These are phyloP conservation scores for Drosophila fuyamai DNA, from an alignment of 1,140 invertebrate genomes.

Conservation along the genomic window DNA sequence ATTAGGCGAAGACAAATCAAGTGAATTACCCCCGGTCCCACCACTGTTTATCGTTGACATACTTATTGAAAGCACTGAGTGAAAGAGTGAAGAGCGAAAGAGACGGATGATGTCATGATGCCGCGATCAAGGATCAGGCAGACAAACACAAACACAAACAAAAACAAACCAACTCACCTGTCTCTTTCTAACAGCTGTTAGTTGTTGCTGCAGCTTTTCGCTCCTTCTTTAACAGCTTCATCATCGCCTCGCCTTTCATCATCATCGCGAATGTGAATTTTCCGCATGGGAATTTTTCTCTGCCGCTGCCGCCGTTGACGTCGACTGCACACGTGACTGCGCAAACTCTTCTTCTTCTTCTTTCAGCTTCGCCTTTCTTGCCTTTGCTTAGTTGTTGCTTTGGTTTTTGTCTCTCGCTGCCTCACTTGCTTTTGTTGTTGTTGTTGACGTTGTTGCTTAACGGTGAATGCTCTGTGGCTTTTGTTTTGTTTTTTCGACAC, in stretches of 20 bases:
- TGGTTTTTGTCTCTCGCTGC: constrained; percentile 30
- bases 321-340: constrained; percentile 41
- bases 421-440: constrained; percentile 5
- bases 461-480: constrained; percentile 34
- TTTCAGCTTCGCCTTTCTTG: constrained; percentile 27
- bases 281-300: constrained; percentile 72
- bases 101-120: not conserved
- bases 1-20: constrained; percentile 67
- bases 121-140: constrained; percentile 34
- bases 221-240: constrained; percentile 23
- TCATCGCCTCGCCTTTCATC: constrained; percentile 26
- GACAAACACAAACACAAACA: not conserved
- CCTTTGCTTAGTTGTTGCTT: constrained; percentile 18
- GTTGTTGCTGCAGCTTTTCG: constrained; percentile 7
- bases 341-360: constrained; percentile 29
- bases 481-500: constrained; percentile 20
- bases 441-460: constrained; percentile 11
- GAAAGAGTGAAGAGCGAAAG: not conserved
- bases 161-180: constrained; percentile 12
- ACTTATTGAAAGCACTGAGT: constrained; percentile 62
- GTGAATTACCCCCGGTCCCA: not conserved
- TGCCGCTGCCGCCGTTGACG: constrained; percentile 54
- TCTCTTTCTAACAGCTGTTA: constrained; percentile 31
- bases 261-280: constrained; percentile 60
- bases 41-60: constrained; percentile 50